Percentiles rank a stretch among this genome's conserved stretches.
Evolutionary conservation across 1,140 invertebrate species (phyloP).

Genomic region (Ectropis grisescens): DNA sequence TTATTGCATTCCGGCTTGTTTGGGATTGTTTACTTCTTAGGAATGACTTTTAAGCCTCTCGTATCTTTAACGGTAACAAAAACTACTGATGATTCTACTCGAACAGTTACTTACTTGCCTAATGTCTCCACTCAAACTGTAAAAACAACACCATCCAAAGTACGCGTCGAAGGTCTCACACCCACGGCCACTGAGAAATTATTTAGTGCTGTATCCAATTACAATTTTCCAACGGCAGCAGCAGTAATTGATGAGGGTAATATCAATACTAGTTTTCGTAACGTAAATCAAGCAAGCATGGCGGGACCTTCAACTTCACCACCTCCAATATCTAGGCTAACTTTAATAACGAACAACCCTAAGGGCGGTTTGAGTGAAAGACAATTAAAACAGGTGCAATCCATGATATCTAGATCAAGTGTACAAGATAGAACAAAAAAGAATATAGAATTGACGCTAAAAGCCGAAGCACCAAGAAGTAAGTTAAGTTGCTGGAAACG

Average conservation of each 20-base stretch:
- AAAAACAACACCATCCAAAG: conserved; percentile 13
- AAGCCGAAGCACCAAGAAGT: conserved; percentile 23
- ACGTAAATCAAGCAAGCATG: not conserved
- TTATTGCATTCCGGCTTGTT: conserved; percentile 77
- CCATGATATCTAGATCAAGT: conserved; percentile 42
- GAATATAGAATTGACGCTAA: conserved; percentile 26
- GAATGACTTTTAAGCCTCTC: conserved; percentile 45
- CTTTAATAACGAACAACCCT: conserved; percentile 33
- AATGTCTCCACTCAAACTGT: conserved; percentile 30
- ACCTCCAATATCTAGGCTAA: conserved; percentile 32
- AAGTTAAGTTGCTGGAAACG: conserved; percentile 33
- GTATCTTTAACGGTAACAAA: conserved; percentile 41
- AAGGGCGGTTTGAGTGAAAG: conserved; percentile 37
- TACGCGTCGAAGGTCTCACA: conserved; percentile 19
- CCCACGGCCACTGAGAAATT: conserved; percentile 41
- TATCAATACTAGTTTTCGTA: not conserved
- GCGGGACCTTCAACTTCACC: conserved; percentile 19
- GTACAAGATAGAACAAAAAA: conserved; percentile 35
- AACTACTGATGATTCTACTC: conserved; percentile 37
- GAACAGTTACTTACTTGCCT: conserved; percentile 59
- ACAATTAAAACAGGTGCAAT: conserved; percentile 53
- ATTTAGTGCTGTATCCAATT: conserved; percentile 48
- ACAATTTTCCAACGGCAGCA: conserved; percentile 50
- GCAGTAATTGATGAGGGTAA: conserved; percentile 32
- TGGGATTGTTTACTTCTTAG: conserved; percentile 40